Evolutionary conservation across 2,113 vertebrate genomes (phyloP).

Genomic region (Chloropsis hardwickii): DNA sequence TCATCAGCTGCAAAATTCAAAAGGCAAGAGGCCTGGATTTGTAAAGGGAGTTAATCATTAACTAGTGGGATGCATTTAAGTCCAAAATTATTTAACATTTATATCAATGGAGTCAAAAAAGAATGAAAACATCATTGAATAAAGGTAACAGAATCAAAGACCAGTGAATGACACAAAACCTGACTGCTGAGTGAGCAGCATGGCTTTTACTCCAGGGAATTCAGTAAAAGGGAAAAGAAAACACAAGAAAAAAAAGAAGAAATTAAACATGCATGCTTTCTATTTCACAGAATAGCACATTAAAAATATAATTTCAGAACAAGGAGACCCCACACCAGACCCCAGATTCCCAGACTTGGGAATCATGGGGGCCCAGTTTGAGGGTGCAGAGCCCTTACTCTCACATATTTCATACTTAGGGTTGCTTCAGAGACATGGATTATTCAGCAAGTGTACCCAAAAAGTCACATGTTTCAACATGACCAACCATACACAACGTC

Average conservation of each 20-base stretch:
- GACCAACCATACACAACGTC: neutral
- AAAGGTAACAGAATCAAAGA: neutral
- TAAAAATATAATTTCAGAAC: neutral
- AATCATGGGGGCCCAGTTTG: fast-evolving
- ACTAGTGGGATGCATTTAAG: neutral
- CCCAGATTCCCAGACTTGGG: neutral
- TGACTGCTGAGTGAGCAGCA: neutral
- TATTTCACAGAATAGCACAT: neutral
- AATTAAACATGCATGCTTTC: neutral
- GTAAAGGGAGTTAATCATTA: neutral
- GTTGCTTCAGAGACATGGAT: neutral
- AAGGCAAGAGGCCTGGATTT: neutral
- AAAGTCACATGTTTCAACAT: neutral
- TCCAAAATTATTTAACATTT: neutral
- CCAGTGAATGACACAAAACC: neutral
- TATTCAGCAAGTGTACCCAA: neutral
- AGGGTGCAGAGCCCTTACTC: neutral
- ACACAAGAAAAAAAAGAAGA: neutral
- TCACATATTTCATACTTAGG: neutral
- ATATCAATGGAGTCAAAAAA: neutral
- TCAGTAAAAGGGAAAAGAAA: neutral
- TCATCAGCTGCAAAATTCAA: neutral
- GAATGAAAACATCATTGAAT: neutral
- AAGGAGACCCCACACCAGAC: neutral
- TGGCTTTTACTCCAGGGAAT: neutral